Evolutionary conservation across 2,113 vertebrate species (phyloP).

Genomic region (Anser brachyrhynchus): DNA sequence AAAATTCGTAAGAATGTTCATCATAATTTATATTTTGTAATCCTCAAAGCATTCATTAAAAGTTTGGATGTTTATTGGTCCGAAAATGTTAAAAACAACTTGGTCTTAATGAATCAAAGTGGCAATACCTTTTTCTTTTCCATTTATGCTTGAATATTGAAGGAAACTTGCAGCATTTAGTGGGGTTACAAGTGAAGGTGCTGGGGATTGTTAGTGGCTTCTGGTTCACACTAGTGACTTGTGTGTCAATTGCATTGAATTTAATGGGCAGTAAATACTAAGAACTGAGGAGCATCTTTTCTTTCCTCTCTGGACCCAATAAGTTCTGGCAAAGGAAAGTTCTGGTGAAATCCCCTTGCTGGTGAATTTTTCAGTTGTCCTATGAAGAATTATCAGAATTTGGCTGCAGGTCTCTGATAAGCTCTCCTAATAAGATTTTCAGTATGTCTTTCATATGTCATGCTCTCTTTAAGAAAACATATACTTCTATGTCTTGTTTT

Average conservation of each 20-base stretch:
- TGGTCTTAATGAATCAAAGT: background rate
- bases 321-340: background rate
- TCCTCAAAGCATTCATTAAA: background rate
- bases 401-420: background rate
- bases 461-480: background rate
- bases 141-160: background rate
- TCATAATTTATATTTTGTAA: background rate
- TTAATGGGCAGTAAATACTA: background rate
- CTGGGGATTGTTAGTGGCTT: background rate
- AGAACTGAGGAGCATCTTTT: background rate
- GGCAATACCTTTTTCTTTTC: background rate
- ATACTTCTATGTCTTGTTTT: background rate
- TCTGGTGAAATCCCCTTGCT: background rate
- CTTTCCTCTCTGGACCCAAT: background rate
- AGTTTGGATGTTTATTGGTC: background rate
- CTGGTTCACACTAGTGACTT: background rate
- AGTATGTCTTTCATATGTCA: background rate
- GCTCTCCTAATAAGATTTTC: background rate
- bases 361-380: background rate
- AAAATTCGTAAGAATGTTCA: background rate
- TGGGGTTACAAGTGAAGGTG: background rate
- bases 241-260: background rate
- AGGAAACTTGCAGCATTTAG: background rate
- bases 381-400: background rate
- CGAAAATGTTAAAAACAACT: background rate